Conservation (phyloP, 2,797 vertebrate genomes). For the Myotis daubentonii region DNA sequence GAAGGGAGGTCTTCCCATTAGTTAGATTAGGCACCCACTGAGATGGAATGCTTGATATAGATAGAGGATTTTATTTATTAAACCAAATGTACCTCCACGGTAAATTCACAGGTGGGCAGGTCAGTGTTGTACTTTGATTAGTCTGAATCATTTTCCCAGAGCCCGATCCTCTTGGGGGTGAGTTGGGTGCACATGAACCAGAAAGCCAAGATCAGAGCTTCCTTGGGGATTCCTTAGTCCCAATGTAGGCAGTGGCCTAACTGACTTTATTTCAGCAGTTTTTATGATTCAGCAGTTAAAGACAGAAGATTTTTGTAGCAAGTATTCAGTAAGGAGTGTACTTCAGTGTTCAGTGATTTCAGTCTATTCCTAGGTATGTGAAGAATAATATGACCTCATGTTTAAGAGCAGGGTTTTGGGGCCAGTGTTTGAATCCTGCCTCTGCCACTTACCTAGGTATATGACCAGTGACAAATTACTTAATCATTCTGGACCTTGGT, state of each 20-base stretch:
- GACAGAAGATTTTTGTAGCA: neutral
- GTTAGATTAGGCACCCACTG: neutral
- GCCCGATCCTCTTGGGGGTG: neutral
- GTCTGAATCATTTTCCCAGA: neutral
- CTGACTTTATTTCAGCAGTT: neutral
- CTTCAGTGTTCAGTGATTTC: neutral
- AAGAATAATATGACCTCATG: neutral
- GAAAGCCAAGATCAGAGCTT: neutral
- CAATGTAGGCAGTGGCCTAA: neutral
- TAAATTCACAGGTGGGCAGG: neutral
- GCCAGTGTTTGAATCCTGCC: neutral
- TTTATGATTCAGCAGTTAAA: neutral
- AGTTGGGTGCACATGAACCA: neutral
- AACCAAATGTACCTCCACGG: neutral
- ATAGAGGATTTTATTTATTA: slow-evolving; percentile 7
- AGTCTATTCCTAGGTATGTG: neutral
- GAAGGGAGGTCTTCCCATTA: neutral
- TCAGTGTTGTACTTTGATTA: neutral
- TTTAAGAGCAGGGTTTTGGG: neutral
- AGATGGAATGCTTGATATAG: neutral
- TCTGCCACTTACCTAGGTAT: neutral
- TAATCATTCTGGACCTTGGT: neutral
- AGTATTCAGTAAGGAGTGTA: neutral
- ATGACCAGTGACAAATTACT: neutral
- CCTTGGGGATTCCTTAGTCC: neutral